Evolutionary conservation across 2,113 vertebrate genomes (phyloP).

Genomic region (Suncus etruscus): DNA sequence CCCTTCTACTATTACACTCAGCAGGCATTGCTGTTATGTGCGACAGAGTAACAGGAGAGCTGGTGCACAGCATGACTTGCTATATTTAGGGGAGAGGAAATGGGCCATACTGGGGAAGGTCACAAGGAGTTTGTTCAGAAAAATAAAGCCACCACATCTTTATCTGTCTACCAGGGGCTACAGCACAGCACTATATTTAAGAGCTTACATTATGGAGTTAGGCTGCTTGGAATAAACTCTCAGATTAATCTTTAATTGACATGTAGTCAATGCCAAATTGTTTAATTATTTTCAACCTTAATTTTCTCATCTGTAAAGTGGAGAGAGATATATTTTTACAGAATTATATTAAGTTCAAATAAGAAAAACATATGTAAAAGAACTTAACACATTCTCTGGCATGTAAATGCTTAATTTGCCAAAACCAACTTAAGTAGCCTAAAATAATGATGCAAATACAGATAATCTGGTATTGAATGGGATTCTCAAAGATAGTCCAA

Average conservation of each 20-base stretch:
- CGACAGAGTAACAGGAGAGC: conserved; percentile 67
- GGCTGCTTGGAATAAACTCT: not conserved
- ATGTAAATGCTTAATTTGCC: conserved; percentile 20
- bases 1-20: conserved; percentile 80
- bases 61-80: not conserved
- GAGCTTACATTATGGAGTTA: not conserved
- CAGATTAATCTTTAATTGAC: not conserved
- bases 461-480: not conserved
- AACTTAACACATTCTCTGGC: not conserved
- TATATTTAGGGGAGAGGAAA: conserved; percentile 84
- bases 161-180: not conserved
- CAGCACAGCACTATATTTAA: not conserved
- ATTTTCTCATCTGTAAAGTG: conserved; percentile 50
- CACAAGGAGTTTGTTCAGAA: conserved; percentile 67
- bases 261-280: not conserved
- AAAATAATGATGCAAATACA: conserved; percentile 33
- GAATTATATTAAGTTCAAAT: conserved; percentile 26
- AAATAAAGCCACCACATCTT: conserved; percentile 32
- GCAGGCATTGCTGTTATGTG: conserved; percentile 61
- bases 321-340: not conserved
- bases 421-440: not conserved
- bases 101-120: conserved; percentile 73
- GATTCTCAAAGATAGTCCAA: conserved; percentile 47
- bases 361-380: conserved; percentile 35
- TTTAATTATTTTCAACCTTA: conserved; percentile 32